Conservation (phyloP, 2,113 vertebrate species). For the Thryonomys swinderianus region DNA sequence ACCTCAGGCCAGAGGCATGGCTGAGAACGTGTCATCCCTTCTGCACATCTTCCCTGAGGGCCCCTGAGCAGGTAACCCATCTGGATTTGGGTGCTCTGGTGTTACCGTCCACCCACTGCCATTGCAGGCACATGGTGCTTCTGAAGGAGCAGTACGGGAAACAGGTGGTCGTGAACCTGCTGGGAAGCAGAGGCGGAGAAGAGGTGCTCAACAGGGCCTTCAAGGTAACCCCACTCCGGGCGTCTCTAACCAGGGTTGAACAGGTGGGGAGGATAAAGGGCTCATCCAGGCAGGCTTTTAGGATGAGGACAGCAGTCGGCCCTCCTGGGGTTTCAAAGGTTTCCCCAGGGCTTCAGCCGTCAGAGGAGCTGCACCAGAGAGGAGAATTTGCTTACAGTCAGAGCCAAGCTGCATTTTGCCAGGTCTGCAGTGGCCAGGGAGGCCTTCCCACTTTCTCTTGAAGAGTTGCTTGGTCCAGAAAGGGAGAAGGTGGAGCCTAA, state of each 20-base stretch:
- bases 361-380: not conserved
- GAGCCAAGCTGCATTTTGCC: not conserved
- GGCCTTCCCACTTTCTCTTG: too few species aligned
- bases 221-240: conserved; percentile 84
- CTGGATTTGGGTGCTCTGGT: fast-evolving
- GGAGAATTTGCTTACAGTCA: not conserved
- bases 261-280: not conserved
- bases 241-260: not conserved
- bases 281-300: not conserved
- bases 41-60: not conserved
- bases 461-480: not conserved
- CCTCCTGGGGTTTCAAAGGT: not conserved
- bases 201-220: conserved; percentile 90
- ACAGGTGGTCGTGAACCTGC: conserved; percentile 90
- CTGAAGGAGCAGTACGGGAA: conserved; percentile 91
- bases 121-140: conserved; percentile 89
- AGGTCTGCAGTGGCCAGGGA: not conserved
- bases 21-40: not conserved
- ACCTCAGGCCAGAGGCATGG: too few species aligned
- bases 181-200: conserved; percentile 89
- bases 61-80: not conserved
- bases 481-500: not conserved
- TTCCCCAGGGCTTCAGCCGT: not conserved
- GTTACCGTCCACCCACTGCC: conserved; percentile 3
- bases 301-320: not conserved